These are phyloP conservation scores for Epizoanthus illoricatus DNA, from an alignment of 92 coral and sea anemone genomes.

Conservation along the genomic window DNA sequence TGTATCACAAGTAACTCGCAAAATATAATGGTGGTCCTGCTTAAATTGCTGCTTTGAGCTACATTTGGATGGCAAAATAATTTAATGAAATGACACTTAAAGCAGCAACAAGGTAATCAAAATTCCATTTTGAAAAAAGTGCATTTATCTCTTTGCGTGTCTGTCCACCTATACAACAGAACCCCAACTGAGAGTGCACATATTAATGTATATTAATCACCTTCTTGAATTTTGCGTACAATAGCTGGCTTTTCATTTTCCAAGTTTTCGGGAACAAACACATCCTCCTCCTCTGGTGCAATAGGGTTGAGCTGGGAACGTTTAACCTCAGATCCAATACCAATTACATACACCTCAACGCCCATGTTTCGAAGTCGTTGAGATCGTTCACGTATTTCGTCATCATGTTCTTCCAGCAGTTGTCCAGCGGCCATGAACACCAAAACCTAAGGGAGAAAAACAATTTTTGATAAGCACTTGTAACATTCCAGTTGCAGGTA, in stretches of 20 bases:
- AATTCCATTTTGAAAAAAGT: not conserved
- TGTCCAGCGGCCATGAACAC: conserved; percentile 34
- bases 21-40: too few relatives aligned
- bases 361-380: conserved; percentile 33
- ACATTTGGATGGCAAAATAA: too few relatives aligned
- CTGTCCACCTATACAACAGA: too few relatives aligned
- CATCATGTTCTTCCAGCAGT: conserved; percentile 1
- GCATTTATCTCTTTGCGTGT: not conserved
- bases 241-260: conserved; percentile 33
- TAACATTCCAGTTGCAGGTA: too few relatives aligned
- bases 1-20: too few relatives aligned
- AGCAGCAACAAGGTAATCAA: not conserved
- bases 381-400: conserved; percentile 8
- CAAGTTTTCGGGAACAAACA: conserved; percentile 21
- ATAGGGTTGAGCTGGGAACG: conserved; percentile 13
- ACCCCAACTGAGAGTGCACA: too few relatives aligned
- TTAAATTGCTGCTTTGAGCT: too few relatives aligned
- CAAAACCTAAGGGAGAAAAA: conserved; percentile 16
- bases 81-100: too few relatives aligned
- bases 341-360: conserved; percentile 24
- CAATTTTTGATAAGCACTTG: too few relatives aligned
- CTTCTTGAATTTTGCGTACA: conserved; percentile 23
- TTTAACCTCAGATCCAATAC: conserved; percentile 25
- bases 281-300: conserved; percentile 20
- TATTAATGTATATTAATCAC: not conserved